Conservation (phyloP, 2,888 invertebrate species). For the Lagria hirta region DNA sequence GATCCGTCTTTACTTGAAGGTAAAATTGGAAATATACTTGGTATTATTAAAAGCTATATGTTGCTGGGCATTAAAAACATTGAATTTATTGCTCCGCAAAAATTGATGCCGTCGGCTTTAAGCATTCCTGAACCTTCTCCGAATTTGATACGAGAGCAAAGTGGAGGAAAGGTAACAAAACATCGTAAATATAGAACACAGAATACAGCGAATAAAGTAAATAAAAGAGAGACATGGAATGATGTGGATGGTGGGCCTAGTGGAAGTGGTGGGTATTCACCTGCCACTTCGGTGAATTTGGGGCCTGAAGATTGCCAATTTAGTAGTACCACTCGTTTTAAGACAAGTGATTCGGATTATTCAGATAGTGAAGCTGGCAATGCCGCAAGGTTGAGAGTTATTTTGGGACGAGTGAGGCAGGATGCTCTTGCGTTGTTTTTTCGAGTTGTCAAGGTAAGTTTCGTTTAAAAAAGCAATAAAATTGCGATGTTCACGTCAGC, state of each 20-base stretch:
- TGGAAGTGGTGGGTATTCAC: conserved; percentile 30
- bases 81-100: conserved; percentile 56
- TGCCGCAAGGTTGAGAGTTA: conserved; percentile 39
- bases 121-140: conserved; percentile 57
- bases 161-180: conserved; percentile 63
- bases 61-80: conserved; percentile 57
- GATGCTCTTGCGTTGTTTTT: conserved; percentile 65
- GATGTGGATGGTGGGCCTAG: conserved; percentile 20
- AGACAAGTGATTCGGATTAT: conserved; percentile 69
- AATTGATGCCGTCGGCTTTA: conserved; percentile 63
- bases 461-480: not conserved
- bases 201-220: conserved; percentile 24
- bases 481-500: not conserved
- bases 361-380: conserved; percentile 63
- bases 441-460: conserved; percentile 60
- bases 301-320: too few relatives aligned
- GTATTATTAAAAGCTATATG: conserved; percentile 61
- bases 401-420: conserved; percentile 66
- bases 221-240: conserved; percentile 24
- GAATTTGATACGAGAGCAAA: conserved; percentile 47
- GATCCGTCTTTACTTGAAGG: conserved; percentile 44
- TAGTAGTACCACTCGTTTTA: conserved; percentile 30
- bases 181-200: conserved; percentile 39
- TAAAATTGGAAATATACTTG: conserved; percentile 59
- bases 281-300: conserved; percentile 27